Percentiles rank a stretch among this genome's conserved stretches.
These are phyloP conservation scores for Nesoenas mayeri DNA, from an alignment of 2,113 vertebrate genomes.

Conservation along the genomic window DNA sequence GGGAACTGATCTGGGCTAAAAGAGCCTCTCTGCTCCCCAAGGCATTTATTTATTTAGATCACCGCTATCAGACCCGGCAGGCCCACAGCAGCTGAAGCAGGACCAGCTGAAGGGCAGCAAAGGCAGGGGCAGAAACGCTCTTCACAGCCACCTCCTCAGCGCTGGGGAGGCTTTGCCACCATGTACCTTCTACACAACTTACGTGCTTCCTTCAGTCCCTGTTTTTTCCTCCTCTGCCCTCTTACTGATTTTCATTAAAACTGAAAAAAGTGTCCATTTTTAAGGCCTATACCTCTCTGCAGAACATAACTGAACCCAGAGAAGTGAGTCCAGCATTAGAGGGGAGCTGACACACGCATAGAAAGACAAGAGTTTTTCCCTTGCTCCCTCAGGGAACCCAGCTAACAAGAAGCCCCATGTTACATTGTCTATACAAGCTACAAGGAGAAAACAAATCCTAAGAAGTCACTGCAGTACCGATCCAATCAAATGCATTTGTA, in stretches of 20 bases:
- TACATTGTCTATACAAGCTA: neutral
- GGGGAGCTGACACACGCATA: neutral
- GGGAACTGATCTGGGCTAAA: neutral
- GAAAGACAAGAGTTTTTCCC: neutral
- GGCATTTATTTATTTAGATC: neutral
- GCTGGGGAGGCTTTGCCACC: neutral
- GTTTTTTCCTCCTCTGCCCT: neutral
- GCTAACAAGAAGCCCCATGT: neutral
- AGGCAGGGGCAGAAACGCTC: neutral
- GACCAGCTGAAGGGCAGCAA: neutral
- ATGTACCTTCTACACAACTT: neutral
- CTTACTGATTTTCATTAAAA: neutral
- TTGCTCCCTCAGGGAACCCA: neutral
- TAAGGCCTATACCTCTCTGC: neutral
- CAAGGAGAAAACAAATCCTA: neutral
- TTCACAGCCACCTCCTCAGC: neutral
- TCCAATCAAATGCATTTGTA: neutral
- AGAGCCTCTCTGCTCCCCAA: neutral
- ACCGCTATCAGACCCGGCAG: accelerated
- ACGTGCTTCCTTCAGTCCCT: neutral
- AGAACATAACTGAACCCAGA: neutral
- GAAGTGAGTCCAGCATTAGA: accelerated
- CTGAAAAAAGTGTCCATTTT: neutral
- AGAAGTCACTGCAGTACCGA: neutral
- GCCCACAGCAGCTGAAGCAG: neutral